Evolutionary conservation across 2,797 vertebrate genomes (phyloP).

Genomic region (Leucoraja ocellata): DNA sequence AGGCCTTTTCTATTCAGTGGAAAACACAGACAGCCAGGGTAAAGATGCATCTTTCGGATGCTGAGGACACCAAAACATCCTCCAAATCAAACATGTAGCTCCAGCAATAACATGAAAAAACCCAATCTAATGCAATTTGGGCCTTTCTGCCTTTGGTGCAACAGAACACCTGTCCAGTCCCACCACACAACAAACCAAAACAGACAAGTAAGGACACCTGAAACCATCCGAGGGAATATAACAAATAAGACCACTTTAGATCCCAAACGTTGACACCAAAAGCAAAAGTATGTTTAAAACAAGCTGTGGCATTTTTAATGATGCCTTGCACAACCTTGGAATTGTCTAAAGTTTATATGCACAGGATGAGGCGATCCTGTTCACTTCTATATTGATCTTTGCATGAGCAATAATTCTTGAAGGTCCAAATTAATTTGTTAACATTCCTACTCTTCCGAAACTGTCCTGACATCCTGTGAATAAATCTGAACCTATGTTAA

Average conservation of each 20-base stretch:
- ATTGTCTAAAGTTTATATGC: background rate
- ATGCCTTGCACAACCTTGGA: background rate
- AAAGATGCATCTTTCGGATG: background rate
- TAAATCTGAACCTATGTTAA: background rate
- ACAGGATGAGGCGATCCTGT: background rate
- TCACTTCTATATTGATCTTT: background rate
- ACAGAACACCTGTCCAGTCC: background rate
- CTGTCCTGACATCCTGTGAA: background rate
- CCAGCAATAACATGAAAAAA: background rate
- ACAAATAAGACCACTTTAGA: background rate
- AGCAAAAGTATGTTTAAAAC: background rate
- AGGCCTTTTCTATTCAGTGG: background rate
- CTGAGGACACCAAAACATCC: background rate
- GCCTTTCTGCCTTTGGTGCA: background rate
- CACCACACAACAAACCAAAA: background rate
- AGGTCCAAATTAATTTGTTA: background rate
- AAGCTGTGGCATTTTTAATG: background rate
- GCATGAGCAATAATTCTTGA: background rate
- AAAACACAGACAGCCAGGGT: background rate
- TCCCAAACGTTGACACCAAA: background rate
- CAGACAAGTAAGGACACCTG: background rate
- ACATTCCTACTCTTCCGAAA: background rate
- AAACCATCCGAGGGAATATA: background rate
- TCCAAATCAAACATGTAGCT: background rate
- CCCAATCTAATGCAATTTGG: background rate